Evolutionary conservation across 2,113 vertebrate species (phyloP).

Genomic region (Pituophis catenifer): DNA sequence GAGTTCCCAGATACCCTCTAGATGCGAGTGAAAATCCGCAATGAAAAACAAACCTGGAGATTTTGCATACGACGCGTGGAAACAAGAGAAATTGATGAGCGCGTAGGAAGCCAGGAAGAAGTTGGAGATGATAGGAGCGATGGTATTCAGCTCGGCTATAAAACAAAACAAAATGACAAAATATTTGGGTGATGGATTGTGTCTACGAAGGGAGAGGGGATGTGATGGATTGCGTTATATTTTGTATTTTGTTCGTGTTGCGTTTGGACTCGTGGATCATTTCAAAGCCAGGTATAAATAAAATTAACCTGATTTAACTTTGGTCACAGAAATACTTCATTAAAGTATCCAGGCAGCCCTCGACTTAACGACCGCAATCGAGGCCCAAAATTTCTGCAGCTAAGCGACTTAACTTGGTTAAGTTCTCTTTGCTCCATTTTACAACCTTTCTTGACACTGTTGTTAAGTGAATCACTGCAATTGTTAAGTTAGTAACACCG

Average conservation of each 20-base stretch:
- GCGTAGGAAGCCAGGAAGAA: slow-evolving; percentile 98
- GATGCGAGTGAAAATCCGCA: background rate
- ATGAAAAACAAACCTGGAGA: slow-evolving; percentile 85
- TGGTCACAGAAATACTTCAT: slow-evolving; percentile 17
- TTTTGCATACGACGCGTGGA: slow-evolving; percentile 96
- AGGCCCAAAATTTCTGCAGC: too few species aligned
- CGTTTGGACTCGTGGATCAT: background rate
- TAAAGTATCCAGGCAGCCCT: too few species aligned
- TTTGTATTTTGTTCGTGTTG: background rate
- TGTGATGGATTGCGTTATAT: background rate
- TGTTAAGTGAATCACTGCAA: too few species aligned
- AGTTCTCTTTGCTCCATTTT: background rate
- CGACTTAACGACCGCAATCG: too few species aligned
- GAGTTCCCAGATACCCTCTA: background rate
- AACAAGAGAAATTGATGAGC: slow-evolving; percentile 98
- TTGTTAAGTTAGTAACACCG: too few species aligned
- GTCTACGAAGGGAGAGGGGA: background rate
- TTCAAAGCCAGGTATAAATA: background rate
- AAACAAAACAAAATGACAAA: slow-evolving; percentile 16
- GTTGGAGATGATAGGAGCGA: slow-evolving; percentile 98
- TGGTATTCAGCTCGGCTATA: slow-evolving; percentile 88
- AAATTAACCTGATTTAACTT: background rate
- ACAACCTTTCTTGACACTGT: background rate
- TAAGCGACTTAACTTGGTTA: background rate
- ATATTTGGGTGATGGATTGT: background rate